Base-by-base conservation (phyloP, 2,797 vertebrate species). In the Agapornis canus region DNA sequence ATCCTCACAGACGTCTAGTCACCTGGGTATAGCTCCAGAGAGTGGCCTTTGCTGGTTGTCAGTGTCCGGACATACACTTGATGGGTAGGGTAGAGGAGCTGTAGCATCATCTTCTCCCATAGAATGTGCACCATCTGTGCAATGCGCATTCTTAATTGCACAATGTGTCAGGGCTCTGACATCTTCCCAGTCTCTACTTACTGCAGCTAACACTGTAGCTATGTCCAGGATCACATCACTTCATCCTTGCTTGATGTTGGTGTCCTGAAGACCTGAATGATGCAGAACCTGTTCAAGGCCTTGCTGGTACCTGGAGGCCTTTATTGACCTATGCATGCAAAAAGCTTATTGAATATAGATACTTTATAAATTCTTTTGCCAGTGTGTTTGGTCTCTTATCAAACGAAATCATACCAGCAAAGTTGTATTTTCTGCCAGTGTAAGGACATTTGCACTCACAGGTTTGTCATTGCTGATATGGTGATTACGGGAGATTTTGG, bases 391-490 rank as follows among this genome's bases (percentile, higher is more conserved):
- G 8, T n/a, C 27, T 43, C 7, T 77, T 48, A 51, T 25, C 13
- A 13, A 68, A 85, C 60, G 21, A 49, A 56, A 29, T 10, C 21
- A 23, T 56, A 29, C 5, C 13, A 35, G 42, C 59, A 14, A 75
- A 80, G n/a, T 43, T 80, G 21, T 37, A 13, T 84, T 92, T 95
- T 78, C 49, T 71, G 40, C 35, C 27, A 43, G 13, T n/a, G 21
- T 59, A 70, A 80, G 0, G 1, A 31, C 10, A 56, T 27, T 8
- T 70, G 43, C 23, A 31, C 5, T 52, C 18, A 6, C 1, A 2
- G 20, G 76, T 89, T 89, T 80, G 37, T 39, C 11, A 7, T 39
- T 31, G 37, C 51, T 73, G 42, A 57, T 77, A 21, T 0, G 1
- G 37, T 69, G 51, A 23, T 72, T 88, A 54, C 6, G 65, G 54